Base-by-base conservation (phyloP, 2,888 invertebrate genomes). In the Epinotia nisella region DNA sequence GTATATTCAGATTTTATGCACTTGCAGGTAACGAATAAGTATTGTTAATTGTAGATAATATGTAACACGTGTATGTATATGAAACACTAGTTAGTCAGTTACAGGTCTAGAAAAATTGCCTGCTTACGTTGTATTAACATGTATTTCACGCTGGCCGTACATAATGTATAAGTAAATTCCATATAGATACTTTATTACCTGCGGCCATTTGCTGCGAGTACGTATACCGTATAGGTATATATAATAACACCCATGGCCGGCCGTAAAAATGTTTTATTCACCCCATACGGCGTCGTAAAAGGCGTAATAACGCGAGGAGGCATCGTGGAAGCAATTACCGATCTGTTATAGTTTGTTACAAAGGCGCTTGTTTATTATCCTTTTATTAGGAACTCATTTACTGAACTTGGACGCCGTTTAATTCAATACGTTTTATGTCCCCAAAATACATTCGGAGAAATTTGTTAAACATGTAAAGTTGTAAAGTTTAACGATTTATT, bases 271-370 rank as follows among this genome's bases (percentile, higher is more conserved):
- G 93, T 92, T 93, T 93, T 93, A 93, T 93, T 92, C 92, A 90
- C 92, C 93, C 93, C 92, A 92, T 93, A 92, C 93, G 92, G 91
- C 90, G 89, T 93, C 93, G 93, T 93, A 92, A 93, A 93, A 92
- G 92, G 89, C 90, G 93, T 93, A 93, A 93, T 93, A 93, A 93
- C 92, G 92, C 89, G 89, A 90, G 92, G 87, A 93, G 93, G 93
- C 90, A 93, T 92, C 92, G 93, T 90, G 90, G 90, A 92, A 92
- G 92, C 93, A 93, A 93, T 93, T 93, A 93, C 93, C 87, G 91
- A 93, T 93, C 93, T 93, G 93, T 93, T 93, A 93, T 93, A 93
- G 93, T 93, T 93, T 93, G 93, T 93, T 91, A 93, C 93, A 92
- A 93, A 91, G 91, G 91, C 90, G 90, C 90, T 89, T 90, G 90